Evolutionary conservation across 2,113 vertebrate species (phyloP), one percentile per base, ranked within the genome.

Genomic region (Callopanchax toddi): DNA sequence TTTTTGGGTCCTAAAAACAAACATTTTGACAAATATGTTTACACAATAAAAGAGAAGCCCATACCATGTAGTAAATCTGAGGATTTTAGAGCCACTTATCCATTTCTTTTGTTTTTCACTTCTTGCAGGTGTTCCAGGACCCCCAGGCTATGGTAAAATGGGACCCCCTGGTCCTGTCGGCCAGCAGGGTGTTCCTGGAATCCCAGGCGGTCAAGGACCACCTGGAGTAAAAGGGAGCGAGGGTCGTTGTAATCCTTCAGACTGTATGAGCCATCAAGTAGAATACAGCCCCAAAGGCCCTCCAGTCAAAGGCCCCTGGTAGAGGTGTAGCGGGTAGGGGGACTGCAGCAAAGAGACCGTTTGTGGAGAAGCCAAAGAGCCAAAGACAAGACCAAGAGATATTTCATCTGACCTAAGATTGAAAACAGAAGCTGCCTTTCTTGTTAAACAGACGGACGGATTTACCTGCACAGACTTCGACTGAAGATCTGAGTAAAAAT

Each of bases 101-200:
- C 12, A 11, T 37, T 37, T 11, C 11, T 15, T 39, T 46, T 20
- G 1, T 4, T 21, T 6, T 42, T 3, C n/a, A 21, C 17, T 56
- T 16, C 5, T 1, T 58, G 54, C 18, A 98, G 97, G 97, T 82
- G 76, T 95, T 34, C 96, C 97, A 5, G 97, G 96, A 1, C 90
- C 94, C 22, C 96, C 92, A 2, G 96, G 96, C 25, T 98, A 98
- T 0, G 94, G 97, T 40, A 99, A 99, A 85, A 93, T 94, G 84
- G 97, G 96, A 0, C 86, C 95, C 4, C 93, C 96, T 0, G 97
- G 97, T 39, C 74, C 96, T 0, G 93, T 94, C 69, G 97, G 97
- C 32, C 97, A 98, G 71, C 97, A 99, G 85, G 97, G 97, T 21
- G 95, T 98, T 61, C 96, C 97, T 0, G 97, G 97, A 0, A 87